Conservation (phyloP, 2,113 vertebrate species). For the Rhynchomys soricoides region DNA sequence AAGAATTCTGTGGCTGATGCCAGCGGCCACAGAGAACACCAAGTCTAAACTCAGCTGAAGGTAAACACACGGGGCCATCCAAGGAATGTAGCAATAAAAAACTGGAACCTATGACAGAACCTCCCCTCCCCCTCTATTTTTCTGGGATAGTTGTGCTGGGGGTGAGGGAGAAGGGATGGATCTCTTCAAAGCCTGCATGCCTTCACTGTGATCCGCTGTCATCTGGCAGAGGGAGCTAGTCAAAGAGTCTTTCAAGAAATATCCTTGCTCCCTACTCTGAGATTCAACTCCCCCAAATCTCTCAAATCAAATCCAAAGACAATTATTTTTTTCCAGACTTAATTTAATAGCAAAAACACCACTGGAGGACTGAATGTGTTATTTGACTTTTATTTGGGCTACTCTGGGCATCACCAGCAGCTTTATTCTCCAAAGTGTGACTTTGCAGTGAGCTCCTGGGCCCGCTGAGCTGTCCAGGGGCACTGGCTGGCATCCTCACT, state of each 20-base stretch:
- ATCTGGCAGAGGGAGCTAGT: conserved; percentile 70
- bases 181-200: conserved; percentile 64
- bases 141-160: conserved; percentile 75
- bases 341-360: conserved; percentile 83
- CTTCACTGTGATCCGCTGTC: conserved; percentile 66
- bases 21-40: conserved; percentile 90
- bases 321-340: conserved; percentile 81
- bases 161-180: conserved; percentile 17
- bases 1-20: conserved; percentile 89
- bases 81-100: conserved; percentile 88
- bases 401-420: conserved; percentile 68
- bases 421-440: conserved; percentile 75
- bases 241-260: conserved; percentile 75
- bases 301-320: conserved; percentile 79
- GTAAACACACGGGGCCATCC: conserved; percentile 90
- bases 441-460: conserved; percentile 56
- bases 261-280: neutral
- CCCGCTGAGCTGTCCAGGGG: conserved; percentile 57
- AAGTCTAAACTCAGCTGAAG: conserved; percentile 87
- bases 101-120: conserved; percentile 78
- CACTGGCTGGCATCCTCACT: conserved; percentile 11
- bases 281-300: conserved; percentile 72
- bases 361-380: conserved; percentile 68
- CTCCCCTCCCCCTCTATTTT: conserved; percentile 76
- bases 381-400: conserved; percentile 75